Percentiles rank a stretch among this genome's conserved stretches.
phyloP scores from a whole-genome alignment of 2,888 invertebrate genomes.

The Lasioglossum lativentre region DNA sequence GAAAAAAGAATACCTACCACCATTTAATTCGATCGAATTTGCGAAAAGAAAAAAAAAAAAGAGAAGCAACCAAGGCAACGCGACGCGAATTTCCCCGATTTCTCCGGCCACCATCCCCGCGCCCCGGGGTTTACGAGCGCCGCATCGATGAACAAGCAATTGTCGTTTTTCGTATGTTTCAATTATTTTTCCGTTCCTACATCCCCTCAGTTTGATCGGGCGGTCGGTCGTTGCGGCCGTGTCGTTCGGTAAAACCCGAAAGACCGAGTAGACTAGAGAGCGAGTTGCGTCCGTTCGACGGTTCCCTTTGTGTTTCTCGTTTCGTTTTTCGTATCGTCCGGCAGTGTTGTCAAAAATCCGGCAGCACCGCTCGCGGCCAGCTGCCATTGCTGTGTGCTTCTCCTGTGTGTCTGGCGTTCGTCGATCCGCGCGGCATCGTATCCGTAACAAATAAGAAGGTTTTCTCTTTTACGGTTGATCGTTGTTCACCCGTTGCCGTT shows the following conservation, averaged over 20 bases:
- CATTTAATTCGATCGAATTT: slow-evolving; percentile 35
- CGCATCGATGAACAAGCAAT: slow-evolving; percentile 61
- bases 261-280: slow-evolving; percentile 38
- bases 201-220: slow-evolving; percentile 54
- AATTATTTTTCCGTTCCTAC: slow-evolving; percentile 56
- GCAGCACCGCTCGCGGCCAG: slow-evolving; percentile 77
- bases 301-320: slow-evolving; percentile 67
- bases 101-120: slow-evolving; percentile 16
- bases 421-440: slow-evolving; percentile 44
- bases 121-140: slow-evolving; percentile 25
- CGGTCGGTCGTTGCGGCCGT: slow-evolving; percentile 49
- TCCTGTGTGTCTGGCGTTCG: slow-evolving; percentile 57
- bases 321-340: slow-evolving; percentile 59
- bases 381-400: slow-evolving; percentile 77
- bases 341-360: slow-evolving; percentile 80
- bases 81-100: slow-evolving; percentile 33
- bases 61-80: not conserved
- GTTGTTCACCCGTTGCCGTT: not conserved
- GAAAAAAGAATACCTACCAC: slow-evolving; percentile 10
- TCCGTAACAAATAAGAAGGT: slow-evolving; percentile 55
- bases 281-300: slow-evolving; percentile 54
- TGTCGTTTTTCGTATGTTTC: slow-evolving; percentile 68
- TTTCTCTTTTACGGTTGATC: slow-evolving; percentile 23
- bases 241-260: slow-evolving; percentile 50
- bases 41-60: not conserved